Evolutionary conservation across 2,113 vertebrate species (phyloP).

Genomic region (Pionites leucogaster): DNA sequence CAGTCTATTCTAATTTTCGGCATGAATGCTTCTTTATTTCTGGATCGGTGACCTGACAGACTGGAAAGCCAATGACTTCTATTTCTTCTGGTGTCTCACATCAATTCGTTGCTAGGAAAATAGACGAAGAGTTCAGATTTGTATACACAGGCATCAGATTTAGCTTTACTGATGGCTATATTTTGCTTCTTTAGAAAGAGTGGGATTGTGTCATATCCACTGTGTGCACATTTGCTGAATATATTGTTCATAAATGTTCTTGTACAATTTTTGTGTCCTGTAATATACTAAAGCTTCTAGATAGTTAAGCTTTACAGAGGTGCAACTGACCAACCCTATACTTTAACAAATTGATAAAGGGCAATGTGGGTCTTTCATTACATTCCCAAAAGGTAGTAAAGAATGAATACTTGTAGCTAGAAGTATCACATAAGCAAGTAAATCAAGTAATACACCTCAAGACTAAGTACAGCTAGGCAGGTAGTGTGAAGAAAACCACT

Average conservation of each 20-base stretch:
- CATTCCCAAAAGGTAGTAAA: neutral
- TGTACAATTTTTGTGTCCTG: neutral
- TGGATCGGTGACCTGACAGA: neutral
- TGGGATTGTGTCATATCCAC: neutral
- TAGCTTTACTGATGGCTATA: neutral
- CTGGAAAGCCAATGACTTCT: neutral
- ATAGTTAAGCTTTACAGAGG: neutral
- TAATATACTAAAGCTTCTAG: neutral
- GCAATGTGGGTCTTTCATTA: neutral
- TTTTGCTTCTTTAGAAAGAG: neutral
- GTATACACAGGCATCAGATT: neutral
- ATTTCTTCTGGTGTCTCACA: neutral
- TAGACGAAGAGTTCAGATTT: neutral
- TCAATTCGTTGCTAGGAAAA: neutral
- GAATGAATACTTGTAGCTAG: neutral
- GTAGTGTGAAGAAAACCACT: neutral
- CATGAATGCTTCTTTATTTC: neutral
- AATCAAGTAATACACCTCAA: neutral
- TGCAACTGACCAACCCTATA: neutral
- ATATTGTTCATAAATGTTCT: neutral
- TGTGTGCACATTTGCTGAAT: neutral
- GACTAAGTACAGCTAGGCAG: neutral
- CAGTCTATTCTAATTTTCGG: neutral
- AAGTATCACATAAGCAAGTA: neutral
- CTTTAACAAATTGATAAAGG: neutral